Evolutionary conservation across 2,797 vertebrate genomes (phyloP), one percentile per base, ranked within the genome.

Genomic region (Pelobates cultripes): DNA sequence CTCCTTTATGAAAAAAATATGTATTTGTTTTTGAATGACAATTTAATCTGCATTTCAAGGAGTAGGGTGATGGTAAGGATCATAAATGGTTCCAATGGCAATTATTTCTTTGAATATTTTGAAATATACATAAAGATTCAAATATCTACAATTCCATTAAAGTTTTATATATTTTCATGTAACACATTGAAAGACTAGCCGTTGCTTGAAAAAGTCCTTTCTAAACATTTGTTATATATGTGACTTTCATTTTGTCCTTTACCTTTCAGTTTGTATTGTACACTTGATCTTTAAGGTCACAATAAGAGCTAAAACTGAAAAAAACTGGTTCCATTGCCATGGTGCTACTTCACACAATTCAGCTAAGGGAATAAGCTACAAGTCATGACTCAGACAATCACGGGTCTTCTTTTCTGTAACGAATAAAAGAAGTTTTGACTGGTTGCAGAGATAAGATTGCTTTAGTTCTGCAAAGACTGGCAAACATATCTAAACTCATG

Each of bases 401-500:
- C 43, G 7, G 4, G 28, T 69, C 28, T 78, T 69, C 42, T 63
- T 17, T 44, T 75, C 60, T 63, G 15, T 45, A 9, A 43, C 7
- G 77, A 63, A 69, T 57, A 60, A 75, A 42, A 13, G 3, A 75
- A 15, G 45, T 70, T 70, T 79, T 75, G 55, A 40, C 47, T n/a
- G 15, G 45, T 47, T 60, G 44, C n/a, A 70, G 15, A 70, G 72
- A 83, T 53, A 53, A 53, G 73, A 43, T 28, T 77, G 12, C n/a
- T 75, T 81, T 75, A 75, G 70, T 63, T 70, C 57, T 64, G 44
- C 42, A 61, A 75, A 69, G 41, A 17, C 67, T 3, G n/a, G 45
- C 67, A 75, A 64, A 83, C 71, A 79, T 70, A 70, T 79, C 71
- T 8, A 15, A 74, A 75, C 73, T 79, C 81, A 78, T 84, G 61